These are phyloP conservation scores for Prochilodus magdalenae DNA, from an alignment of 2,113 vertebrate species.

Conservation along the genomic window DNA sequence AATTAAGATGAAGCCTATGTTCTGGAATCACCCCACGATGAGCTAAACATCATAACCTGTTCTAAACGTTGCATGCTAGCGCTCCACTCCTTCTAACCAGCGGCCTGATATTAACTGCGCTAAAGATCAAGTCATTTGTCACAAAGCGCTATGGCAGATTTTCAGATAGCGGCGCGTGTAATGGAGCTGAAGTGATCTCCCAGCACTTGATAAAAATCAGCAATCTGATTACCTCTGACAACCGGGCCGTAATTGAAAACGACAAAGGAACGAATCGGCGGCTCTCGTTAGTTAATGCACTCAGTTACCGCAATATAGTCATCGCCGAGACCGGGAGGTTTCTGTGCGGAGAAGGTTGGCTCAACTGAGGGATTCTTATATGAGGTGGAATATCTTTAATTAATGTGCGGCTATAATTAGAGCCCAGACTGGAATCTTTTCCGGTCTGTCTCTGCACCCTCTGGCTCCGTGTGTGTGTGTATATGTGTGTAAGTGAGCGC, in stretches of 20 bases:
- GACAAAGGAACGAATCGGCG: conserved; percentile 46
- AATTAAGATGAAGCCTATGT: too few relatives aligned
- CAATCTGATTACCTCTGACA: conserved; percentile 54
- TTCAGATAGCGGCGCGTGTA: conserved; percentile 40
- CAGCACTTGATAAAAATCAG: conserved; percentile 53
- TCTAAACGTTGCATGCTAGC: too few relatives aligned
- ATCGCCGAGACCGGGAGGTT: conserved; percentile 16
- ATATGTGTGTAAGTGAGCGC: not conserved
- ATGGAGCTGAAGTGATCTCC: conserved; percentile 43
- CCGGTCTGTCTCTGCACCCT: conserved; percentile 22
- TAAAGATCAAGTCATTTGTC: conserved; percentile 42
- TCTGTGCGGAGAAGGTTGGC: conserved; percentile 3
- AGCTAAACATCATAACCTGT: too few relatives aligned
- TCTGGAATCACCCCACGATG: too few relatives aligned
- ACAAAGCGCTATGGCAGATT: conserved; percentile 40
- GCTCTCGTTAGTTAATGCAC: conserved; percentile 23
- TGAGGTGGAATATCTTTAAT: conserved; percentile 48
- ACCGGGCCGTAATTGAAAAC: conserved; percentile 56
- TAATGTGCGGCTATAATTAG: conserved; percentile 56
- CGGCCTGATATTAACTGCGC: conserved; percentile 34
- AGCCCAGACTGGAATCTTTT: conserved; percentile 32
- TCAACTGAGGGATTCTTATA: conserved; percentile 19
- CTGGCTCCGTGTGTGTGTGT: conserved; percentile 17
- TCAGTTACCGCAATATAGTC: conserved; percentile 28
- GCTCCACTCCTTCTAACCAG: too few relatives aligned